Evolutionary conservation across 2,888 invertebrate species (phyloP), one percentile per base, ranked within the genome.

Genomic region (Petrolisthes cinctipes): DNA sequence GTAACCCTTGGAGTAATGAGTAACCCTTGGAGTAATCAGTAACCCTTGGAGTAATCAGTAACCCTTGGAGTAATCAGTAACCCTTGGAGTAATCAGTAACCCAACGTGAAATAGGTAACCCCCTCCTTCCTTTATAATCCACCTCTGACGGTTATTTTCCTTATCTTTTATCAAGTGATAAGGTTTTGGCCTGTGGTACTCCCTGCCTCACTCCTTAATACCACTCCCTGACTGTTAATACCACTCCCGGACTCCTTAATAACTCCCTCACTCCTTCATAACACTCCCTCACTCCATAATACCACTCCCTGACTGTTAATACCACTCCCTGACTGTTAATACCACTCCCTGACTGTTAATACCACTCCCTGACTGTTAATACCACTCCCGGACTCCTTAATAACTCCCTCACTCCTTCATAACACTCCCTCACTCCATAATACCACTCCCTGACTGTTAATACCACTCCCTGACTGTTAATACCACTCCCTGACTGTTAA

Each of bases 81-180:
- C 37, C 37, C 2, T 37, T 37, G 37, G 37, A 37, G 37, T 37
- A 37, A 37, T 37, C 37, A 37, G 37, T 37, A 37, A 37, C 2
- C 37, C 37, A 37, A 20, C 4, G 4, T 71, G 4, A 4, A n/a
- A 61, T 61, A 61, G 17, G 61, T 9, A 11, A 61, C 17, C 61
- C 9, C 11, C 61, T 11, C 11, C 61, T 61, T 11, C 61, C 9
- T 17, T 9, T 4, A 71, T 71, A 71, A 71, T n/a, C 71, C 71
- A 11, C 17, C 17, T 9, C 7, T 53, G 76, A 53, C 76, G 51
- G 76, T 76, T 76, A 76, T 76, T 76, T 76, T 53, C 53, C 17
- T 76, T 76, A 76, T 76, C 76, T 37, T 23, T 23, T 76, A 76
- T 51, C 51, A 51, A n/a, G 51, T 7, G 76, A 76, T 76, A 76